Conservation (phyloP, 2,797 vertebrate genomes). For the Eulemur albifrons region DNA sequence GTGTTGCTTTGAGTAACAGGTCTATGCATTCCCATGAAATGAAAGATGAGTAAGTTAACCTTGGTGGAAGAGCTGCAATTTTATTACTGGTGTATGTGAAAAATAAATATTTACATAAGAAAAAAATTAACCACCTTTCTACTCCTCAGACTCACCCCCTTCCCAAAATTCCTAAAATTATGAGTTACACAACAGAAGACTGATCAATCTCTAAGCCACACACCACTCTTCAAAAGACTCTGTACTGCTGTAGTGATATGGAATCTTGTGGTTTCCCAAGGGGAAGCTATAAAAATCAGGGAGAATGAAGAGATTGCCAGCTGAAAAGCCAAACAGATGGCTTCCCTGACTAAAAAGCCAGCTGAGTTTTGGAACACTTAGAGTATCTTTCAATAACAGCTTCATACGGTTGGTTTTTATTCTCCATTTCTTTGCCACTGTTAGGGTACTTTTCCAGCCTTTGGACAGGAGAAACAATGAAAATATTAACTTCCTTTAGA, state of each 20-base stretch:
- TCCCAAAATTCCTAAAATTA: not conserved
- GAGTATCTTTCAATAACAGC: conserved; percentile 14
- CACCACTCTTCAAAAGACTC: not conserved
- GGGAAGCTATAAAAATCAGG: conserved; percentile 35
- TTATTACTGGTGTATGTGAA: not conserved
- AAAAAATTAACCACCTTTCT: not conserved
- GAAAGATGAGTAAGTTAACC: not conserved
- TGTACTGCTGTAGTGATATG: not conserved
- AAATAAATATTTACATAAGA: not conserved
- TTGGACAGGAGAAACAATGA: not conserved
- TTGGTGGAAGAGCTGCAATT: not conserved
- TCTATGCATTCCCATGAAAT: not conserved
- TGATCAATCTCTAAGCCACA: not conserved
- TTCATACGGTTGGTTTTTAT: conserved; percentile 25
- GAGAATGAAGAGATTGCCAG: not conserved
- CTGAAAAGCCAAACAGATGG: conserved; percentile 50
- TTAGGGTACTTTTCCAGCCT: conserved; percentile 9
- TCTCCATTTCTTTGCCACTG: not conserved
- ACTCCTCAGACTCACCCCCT: not conserved
- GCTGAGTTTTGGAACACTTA: conserved; percentile 50
- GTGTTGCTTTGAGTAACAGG: not conserved
- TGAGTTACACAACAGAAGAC: not conserved
- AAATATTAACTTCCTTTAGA: conserved; percentile 16
- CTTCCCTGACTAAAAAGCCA: not conserved
- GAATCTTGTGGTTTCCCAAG: conserved; percentile 26